Base-by-base conservation (phyloP, 2,113 vertebrate species). In the Megaceryle maxima region DNA sequence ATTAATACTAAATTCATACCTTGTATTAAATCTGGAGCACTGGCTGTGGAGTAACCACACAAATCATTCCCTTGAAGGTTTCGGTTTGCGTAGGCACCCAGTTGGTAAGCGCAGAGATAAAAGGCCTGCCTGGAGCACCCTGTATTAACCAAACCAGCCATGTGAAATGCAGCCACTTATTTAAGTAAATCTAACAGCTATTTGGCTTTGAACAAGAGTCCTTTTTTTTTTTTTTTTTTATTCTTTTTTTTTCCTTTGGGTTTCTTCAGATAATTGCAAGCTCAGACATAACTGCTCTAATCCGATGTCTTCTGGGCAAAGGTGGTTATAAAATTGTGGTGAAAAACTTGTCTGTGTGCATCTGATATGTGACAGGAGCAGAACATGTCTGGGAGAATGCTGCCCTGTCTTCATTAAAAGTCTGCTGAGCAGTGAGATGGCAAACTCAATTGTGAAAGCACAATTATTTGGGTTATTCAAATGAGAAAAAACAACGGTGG, bases 101-200 rank as follows among this genome's bases (percentile, higher is more conserved):
- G 56, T 35, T 77, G 69, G 69, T 57, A 25, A 56, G 21, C 4
- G 57, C 68, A 5, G 69, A 93, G 92, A 94, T 95, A 26, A 94
- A 96, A 96, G 95, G 4, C 73, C 69, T 87, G 94, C 83, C 94
- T 88, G 20, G 43, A 94, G 95, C 95, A 57, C 39, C 56, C 51
- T 3, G 0, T 28, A 2, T 68, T 51, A 75, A 75, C 48, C 5
- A 62, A 86, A 31, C 28, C 83, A 56, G 51, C 85, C 62, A 4
- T 86, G 73, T 78, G 88, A 90, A 90, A 64, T 68, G 64, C 51
- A 83, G 80, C 83, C 88, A 70, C 70, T 87, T 81, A 22, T n/a
- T 93, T 50, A 79, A 84, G 56, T 57, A 72, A 78, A 76, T 90
- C 51, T 64, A 72, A 22, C 67, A 78, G 79, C 92, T 88, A 7